Percentiles rank a stretch among this genome's conserved stretches.
Conservation (phyloP, 1,140 invertebrate genomes). For the Ceratina calcarata region DNA sequence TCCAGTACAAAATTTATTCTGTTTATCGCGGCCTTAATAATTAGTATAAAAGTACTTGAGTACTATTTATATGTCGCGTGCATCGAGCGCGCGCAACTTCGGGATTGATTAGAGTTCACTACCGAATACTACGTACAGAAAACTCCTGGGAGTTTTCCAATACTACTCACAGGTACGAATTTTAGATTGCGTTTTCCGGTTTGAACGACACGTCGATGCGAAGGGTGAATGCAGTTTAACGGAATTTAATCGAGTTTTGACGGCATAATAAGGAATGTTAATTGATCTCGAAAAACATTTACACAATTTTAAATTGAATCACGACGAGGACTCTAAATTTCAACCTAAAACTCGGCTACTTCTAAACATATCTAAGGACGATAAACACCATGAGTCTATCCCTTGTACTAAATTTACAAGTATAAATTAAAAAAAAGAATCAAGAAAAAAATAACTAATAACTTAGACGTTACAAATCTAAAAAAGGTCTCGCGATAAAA, state of each 20-base stretch:
- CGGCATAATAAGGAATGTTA: too few species aligned
- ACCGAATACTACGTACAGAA: neutral
- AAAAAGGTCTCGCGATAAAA: slow-evolving; percentile 51
- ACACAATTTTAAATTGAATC: too few species aligned
- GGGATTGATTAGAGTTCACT: neutral
- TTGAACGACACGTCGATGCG: neutral
- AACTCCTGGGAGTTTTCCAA: neutral
- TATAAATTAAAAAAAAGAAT: slow-evolving; percentile 8
- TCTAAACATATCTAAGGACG: slow-evolving; percentile 7
- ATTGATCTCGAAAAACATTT: too few species aligned
- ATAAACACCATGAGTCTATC: slow-evolving; percentile 16
- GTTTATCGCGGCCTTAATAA: slow-evolving; percentile 37
- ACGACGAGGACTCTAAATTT: too few species aligned
- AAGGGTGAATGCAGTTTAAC: slow-evolving; percentile 19
- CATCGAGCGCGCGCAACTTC: neutral
- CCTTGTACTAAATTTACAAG: neutral
- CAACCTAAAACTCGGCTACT: neutral
- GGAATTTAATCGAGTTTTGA: slow-evolving; percentile 12
- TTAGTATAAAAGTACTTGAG: slow-evolving; percentile 31
- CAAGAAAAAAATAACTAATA: neutral
- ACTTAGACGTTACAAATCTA: slow-evolving; percentile 52
- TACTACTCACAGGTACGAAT: neutral
- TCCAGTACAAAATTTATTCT: slow-evolving; percentile 31
- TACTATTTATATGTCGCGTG: neutral
- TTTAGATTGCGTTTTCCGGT: neutral